phyloP scores from a whole-genome alignment of 2,888 invertebrate genomes.

The Drosophila paranaensis region DNA sequence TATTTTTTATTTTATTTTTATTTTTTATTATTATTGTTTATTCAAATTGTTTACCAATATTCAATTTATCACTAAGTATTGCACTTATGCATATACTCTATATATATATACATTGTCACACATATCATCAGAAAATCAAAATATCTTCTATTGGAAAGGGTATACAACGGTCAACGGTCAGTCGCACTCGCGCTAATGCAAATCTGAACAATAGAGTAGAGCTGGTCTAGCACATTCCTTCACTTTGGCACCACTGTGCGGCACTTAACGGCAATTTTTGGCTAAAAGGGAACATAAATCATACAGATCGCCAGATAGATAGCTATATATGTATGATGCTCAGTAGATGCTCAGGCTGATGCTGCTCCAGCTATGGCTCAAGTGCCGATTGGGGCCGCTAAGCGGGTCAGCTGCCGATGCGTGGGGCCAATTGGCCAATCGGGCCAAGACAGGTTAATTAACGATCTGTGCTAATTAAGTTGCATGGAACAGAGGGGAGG shows the following conservation, averaged over 20 bases:
- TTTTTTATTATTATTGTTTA: too few species aligned
- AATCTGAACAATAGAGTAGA: not conserved
- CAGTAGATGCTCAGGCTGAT: not conserved
- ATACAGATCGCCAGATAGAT: conserved; percentile 25
- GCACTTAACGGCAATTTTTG: conserved; percentile 36
- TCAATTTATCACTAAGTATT: too few species aligned
- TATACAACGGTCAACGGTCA: not conserved
- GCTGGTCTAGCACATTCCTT: not conserved
- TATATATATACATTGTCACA: not conserved
- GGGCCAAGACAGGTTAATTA: conserved; percentile 76
- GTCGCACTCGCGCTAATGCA: not conserved
- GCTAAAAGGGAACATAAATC: conserved; percentile 40
- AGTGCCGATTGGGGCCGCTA: conserved; percentile 19
- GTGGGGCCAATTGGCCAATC: conserved; percentile 76
- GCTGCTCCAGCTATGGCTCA: not conserved
- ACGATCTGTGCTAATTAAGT: conserved; percentile 73
- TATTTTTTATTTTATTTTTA: too few species aligned
- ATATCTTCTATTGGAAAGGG: not conserved
- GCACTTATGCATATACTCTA: not conserved
- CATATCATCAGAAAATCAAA: not conserved
- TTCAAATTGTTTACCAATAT: too few species aligned
- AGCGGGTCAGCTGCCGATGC: conserved; percentile 71
- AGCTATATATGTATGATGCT: not conserved
- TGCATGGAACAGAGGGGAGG: not conserved
- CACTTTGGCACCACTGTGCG: conserved; percentile 43